Conservation (phyloP, 2,797 vertebrate genomes). For the Silurus lanzhouensis region DNA sequence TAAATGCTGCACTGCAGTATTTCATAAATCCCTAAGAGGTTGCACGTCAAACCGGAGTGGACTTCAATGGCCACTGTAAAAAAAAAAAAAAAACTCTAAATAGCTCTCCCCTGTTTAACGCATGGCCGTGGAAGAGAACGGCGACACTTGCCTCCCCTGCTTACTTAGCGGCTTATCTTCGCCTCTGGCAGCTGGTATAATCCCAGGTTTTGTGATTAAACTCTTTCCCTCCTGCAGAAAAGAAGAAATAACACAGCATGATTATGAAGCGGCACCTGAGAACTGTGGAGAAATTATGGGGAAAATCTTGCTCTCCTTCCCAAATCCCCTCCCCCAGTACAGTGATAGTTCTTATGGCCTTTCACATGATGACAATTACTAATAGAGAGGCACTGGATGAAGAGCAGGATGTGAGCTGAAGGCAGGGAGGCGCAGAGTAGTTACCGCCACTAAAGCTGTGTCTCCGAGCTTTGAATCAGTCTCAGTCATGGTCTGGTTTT, state of each 20-base stretch:
- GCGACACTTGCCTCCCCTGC: slow-evolving; percentile 41
- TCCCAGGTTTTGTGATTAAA: slow-evolving; percentile 44
- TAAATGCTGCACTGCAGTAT: slow-evolving; percentile 59
- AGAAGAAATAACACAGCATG: slow-evolving; percentile 35
- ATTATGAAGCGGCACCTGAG: slow-evolving; percentile 3
- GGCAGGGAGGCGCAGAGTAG: not conserved
- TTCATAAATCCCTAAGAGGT: slow-evolving; percentile 46
- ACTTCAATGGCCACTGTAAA: slow-evolving; percentile 31
- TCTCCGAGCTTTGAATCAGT: not conserved
- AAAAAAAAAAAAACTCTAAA: slow-evolving; percentile 5
- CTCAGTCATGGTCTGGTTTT: slow-evolving; percentile 25
- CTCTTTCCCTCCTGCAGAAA: slow-evolving; percentile 46
- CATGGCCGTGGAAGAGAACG: slow-evolving; percentile 36
- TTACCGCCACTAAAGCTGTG: slow-evolving; percentile 1
- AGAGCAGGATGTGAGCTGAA: slow-evolving; percentile 9
- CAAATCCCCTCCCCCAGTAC: not conserved
- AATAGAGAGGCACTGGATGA: slow-evolving; percentile 5
- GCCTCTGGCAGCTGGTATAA: slow-evolving; percentile 49
- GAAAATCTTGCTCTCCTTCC: not conserved
- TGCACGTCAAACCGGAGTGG: slow-evolving; percentile 35
- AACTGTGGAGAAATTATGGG: slow-evolving; percentile 12
- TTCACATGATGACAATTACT: slow-evolving; percentile 13
- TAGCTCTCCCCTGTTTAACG: slow-evolving; percentile 23
- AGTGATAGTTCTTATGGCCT: not conserved
- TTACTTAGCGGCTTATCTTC: slow-evolving; percentile 39